Evolutionary conservation across 92 coral and sea anemone genomes (phyloP), one percentile per base, ranked within the genome.

Genomic region (Porites evermanni): DNA sequence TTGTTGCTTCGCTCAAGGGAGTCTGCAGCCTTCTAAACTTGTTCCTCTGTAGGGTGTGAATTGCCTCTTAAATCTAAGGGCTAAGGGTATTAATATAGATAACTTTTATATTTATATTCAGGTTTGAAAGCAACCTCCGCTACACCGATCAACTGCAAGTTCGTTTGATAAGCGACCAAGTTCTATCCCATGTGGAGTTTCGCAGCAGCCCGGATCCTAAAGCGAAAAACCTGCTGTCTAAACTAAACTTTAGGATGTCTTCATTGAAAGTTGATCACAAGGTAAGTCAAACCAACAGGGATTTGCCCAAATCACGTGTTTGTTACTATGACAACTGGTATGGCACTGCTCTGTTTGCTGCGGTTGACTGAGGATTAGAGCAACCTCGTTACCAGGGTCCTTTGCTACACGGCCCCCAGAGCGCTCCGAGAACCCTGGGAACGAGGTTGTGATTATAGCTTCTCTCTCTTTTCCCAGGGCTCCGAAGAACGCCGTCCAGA

Each of bases 91-190:
- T 38, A 38, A 38, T 38, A 6, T 38, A 38, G 47, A 38, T 38
- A 38, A 38, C 47, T 38, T 38, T 38, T 38, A 38, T 38, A 56
- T 56, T 56, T 56, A 56, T 12, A 12, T 56, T 59, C 68, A 77
- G 81, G 81, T 77, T 77, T 29, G 54, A 59, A 13, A 8, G 68
- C 4, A 17, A 26, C 8, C 20, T 17, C 5, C 16, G 9, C 16
- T n/a, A 21, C 53, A 32, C 4, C 38, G 24, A 1, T 1, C 81
- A 60, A 58, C 53, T 77, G 11, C 21, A 26, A n/a, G 53, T 77
- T 9, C 56, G 81, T 32, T 50, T 77, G 2, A 77, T 60, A 14
- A 61, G 14, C 20, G 81, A 77, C 70, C 44, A 59, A 3, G 81
- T 7, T 5, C 2, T 26, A 7, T 60, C 53, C 4, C 51, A 38